Base-by-base conservation (phyloP, 2,113 vertebrate genomes). In the Typhlomys cinereus region DNA sequence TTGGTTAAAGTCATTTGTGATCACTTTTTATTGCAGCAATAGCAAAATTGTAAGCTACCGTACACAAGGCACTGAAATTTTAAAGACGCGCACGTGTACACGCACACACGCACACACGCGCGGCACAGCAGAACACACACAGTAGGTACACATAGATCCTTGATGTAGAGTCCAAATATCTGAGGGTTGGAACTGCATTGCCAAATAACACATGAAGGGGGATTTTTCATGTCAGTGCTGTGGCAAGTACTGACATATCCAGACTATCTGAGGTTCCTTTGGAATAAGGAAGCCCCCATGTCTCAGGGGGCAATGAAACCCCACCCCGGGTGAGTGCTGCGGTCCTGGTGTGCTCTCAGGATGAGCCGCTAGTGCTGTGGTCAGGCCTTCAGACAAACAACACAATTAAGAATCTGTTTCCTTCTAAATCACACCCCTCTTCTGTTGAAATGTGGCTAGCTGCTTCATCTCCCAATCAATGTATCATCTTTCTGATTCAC, bases 361-460 rank as follows among this genome's bases (percentile, higher is more conserved):
- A 39, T 13, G 36, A 64, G 84, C 57, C 7, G 13, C 57, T 61
- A 82, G 54, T 61, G 41, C 36, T 91, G 91, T 87, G 95, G 89
- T 89, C 89, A 91, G 76, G 75, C 74, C 91, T 61, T 46, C 61
- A 78, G 82, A 90, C 92, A 83, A 83, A 62, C 2, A 0, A 69
- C 48, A 73, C 67, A 86, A 64, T 39, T 71, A n/a, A 64, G 81
- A 89, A 76, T 81, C 76, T 76, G 41, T 89, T 94, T 90, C 69
- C 59, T 93, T 94, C 87, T 95, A 91, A 94, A 89, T 96, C 87
- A 82, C 41, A 7, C 36, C 17, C 52, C 44, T 78, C 62, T 64
- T 67, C 29, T 91, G 94, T 70, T 96, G 96, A 95, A 94, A 95
- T 95, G 91, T 94, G 87, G 84, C 88, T 85, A 82, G 62, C 94